Evolutionary conservation across 2,113 vertebrate species (phyloP), one percentile per base, ranked within the genome.

Genomic region (Hippotragus niger): DNA sequence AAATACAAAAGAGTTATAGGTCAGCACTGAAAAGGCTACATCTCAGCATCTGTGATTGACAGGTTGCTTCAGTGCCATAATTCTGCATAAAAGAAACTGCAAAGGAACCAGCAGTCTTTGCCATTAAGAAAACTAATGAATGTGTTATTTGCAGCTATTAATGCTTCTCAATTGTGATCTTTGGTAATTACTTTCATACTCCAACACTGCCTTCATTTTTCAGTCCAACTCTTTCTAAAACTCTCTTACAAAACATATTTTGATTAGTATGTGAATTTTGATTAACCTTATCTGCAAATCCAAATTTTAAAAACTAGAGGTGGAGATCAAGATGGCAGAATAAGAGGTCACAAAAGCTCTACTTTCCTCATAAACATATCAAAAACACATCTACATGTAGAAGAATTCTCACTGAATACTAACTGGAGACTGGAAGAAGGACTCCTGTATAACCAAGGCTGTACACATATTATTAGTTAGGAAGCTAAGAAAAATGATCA

Each of bases 131-230:
- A 43, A 40, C 85, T 83, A 33, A 27, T 21, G 29, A 91, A 67
- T 67, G 50, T 95, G 83, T 74, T 82, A 52, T 94, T 64, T 90
- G 84, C 45, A 93, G 47, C 87, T 82, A 88, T 97, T 94, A 93
- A 97, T 43, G 82, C 83, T 50, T 95, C 81, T 82, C 76, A 43
- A 0, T 52, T 94, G 29, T 83, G 90, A 92, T 64, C 53, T 93
- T 96, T 88, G 88, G 25, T 88, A 85, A 92, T 94, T 88, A 55
- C 11, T 93, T 76, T 74, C 74, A 21, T 25, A 52, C 29, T 50
- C 29, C 31, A 78, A 45, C 1, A 60, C 36, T 47, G 88, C 50
- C 74, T 95, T 60, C 82, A 80, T 53, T 87, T 88, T 87, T 43
- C 58, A 86, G 25, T 64, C 31, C 15, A 31, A 45, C 40, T 90